Conservation (phyloP, 2,888 invertebrate species). For the Luperina nickerlii region DNA sequence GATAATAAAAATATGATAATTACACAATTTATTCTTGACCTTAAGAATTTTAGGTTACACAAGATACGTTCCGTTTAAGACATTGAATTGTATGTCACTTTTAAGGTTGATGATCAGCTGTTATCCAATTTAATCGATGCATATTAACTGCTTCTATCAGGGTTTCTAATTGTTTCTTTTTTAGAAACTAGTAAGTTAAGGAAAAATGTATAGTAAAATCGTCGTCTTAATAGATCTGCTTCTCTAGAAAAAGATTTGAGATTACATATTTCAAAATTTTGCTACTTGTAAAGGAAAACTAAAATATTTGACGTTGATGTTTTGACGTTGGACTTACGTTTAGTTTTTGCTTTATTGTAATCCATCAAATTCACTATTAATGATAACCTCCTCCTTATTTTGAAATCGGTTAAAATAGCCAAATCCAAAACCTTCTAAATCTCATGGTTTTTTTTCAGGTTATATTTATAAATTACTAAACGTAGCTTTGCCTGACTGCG, state of each 20-base stretch:
- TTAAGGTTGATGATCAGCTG: background rate
- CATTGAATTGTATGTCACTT: conserved; percentile 29
- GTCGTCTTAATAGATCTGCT: no score
- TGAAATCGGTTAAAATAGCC: background rate
- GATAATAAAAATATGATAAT: conserved; percentile 62
- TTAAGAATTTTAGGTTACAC: conserved; percentile 64
- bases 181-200: accelerated
- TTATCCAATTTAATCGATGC: background rate
- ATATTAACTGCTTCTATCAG: background rate
- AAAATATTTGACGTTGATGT: conserved; percentile 33
- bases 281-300: conserved; percentile 12
- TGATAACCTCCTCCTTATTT: no score
- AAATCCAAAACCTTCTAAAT: no score
- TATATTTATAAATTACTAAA: background rate
- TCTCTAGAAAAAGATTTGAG: background rate
- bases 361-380: background rate
- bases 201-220: background rate
- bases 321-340: conserved; percentile 42
- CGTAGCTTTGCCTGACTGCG: background rate
- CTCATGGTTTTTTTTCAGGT: background rate
- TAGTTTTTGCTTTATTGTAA: conserved; percentile 11
- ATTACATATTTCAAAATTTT: background rate
- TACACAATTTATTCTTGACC: conserved; percentile 61
- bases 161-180: background rate
- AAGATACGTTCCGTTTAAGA: conserved; percentile 51